phyloP scores from a whole-genome alignment of 2,113 vertebrate genomes.

The Carettochelys insculpta region DNA sequence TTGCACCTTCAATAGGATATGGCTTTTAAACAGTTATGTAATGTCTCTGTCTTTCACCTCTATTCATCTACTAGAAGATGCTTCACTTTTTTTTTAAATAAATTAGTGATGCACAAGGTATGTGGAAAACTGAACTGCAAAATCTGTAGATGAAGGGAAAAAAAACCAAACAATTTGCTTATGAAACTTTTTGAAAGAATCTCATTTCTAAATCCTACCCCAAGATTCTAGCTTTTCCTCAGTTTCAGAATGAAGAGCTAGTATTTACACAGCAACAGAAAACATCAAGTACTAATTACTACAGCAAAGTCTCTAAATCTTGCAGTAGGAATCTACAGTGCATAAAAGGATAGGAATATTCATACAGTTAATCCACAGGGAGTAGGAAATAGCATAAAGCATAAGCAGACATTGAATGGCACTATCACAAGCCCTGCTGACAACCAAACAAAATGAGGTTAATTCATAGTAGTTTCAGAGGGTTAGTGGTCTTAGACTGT shows the following conservation, averaged over 20 bases:
- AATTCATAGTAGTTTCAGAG: neutral
- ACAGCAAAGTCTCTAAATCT: neutral
- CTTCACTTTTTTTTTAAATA: neutral
- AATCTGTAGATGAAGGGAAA: neutral
- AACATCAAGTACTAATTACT: neutral
- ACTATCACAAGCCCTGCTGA: neutral
- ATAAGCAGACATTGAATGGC: neutral
- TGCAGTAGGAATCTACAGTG: neutral
- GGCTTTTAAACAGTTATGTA: neutral
- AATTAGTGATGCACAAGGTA: neutral
- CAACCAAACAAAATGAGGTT: neutral
- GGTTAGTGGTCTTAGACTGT: no score
- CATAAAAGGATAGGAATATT: neutral
- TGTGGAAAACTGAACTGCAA: neutral
- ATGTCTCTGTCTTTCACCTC: fast-evolving
- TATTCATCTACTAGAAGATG: no score
- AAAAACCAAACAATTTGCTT: neutral
- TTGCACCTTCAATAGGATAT: neutral
- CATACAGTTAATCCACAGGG: neutral
- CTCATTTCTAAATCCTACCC: fast-evolving
- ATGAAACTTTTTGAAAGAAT: neutral
- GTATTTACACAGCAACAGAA: neutral
- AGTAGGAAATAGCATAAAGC: fast-evolving
- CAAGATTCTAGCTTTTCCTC: neutral
- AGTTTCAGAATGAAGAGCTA: neutral